Conservation (phyloP, 2,888 invertebrate genomes). For the Eucriotettix oculatus region DNA sequence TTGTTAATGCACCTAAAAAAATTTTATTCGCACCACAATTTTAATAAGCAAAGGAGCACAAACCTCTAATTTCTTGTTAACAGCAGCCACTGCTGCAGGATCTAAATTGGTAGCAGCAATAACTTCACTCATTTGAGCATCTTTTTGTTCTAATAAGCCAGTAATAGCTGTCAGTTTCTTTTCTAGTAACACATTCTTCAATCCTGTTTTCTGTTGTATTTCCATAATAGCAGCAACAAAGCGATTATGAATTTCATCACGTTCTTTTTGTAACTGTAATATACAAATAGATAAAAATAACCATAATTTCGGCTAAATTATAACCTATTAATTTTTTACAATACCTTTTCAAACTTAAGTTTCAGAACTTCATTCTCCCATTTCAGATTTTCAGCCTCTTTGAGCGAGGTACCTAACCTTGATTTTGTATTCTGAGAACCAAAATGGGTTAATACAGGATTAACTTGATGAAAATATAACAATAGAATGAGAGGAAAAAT, state of each 20-base stretch:
- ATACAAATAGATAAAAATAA: conserved; percentile 1
- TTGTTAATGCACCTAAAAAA: too few species aligned
- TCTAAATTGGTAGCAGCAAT: conserved; percentile 37
- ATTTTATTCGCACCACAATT: too few species aligned
- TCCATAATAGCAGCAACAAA: conserved; percentile 74
- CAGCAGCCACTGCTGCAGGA: conserved; percentile 31
- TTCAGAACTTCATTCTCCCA: conserved; percentile 54
- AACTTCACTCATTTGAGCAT: conserved; percentile 50
- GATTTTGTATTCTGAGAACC: conserved; percentile 37
- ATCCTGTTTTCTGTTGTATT: conserved; percentile 69
- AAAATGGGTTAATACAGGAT: too few species aligned
- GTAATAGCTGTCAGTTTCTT: conserved; percentile 49
- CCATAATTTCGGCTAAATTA: neutral
- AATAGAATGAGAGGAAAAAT: too few species aligned
- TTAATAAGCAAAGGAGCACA: neutral
- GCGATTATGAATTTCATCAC: conserved; percentile 59
- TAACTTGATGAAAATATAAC: too few species aligned
- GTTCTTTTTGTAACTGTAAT: conserved; percentile 41
- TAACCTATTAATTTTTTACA: neutral
- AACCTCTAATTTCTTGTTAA: conserved; percentile 42
- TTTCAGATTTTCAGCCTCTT: conserved; percentile 37
- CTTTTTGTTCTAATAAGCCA: conserved; percentile 48
- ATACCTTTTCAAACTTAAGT: conserved; percentile 55
- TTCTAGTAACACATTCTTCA: conserved; percentile 68
- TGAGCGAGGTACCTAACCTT: conserved; percentile 23